Base-by-base conservation (phyloP, 2,113 vertebrate species). In the Nansenia antarctica region DNA sequence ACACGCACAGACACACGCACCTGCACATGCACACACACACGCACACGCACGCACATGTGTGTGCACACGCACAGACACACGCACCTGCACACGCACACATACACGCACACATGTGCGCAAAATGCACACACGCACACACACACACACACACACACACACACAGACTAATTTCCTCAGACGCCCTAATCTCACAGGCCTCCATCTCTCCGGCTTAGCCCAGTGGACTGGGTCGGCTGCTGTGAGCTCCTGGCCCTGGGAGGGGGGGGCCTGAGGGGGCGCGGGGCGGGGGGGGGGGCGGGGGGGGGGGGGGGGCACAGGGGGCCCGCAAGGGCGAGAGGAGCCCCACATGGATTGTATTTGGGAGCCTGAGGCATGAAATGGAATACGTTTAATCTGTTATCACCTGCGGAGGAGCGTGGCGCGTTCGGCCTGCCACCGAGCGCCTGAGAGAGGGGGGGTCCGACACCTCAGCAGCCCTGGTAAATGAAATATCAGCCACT, bases 341-440 rank as follows among this genome's bases (percentile, higher is more conserved):
- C 82, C 80, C 82, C 89, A 88, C 87, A 85, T 88, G 89, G 87
- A 87, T 88, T 83, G 84, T 89, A 89, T 90, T 89, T 89, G 85
- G 78, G 87, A 85, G 84, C 85, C 83, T 89, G 85, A 89, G 85
- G 87, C 90, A 89, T 90, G 90, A 90, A 91, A 90, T 89, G 85
- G 85, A 90, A 89, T 87, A 87, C 85, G 80, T 89, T 86, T 88
- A 91, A 90, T 90, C 90, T 91, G 85, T 90, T 90, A 90, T 90
- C 89, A 89, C 84, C 85, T 85, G 80, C 82, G 77, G 83, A 79
- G 80, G 85, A 72, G 86, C 30, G 20, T 58, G 22, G 45, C 65
- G 32, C 74, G 54, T 53, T 76, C 24, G 80, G 77, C 75, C 81
- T 73, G 82, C 72, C 78, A 74, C 82, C 73, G 85, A 87, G 81